phyloP scores from a whole-genome alignment of 2,888 invertebrate genomes.

The Andrena haemorrhoa region DNA sequence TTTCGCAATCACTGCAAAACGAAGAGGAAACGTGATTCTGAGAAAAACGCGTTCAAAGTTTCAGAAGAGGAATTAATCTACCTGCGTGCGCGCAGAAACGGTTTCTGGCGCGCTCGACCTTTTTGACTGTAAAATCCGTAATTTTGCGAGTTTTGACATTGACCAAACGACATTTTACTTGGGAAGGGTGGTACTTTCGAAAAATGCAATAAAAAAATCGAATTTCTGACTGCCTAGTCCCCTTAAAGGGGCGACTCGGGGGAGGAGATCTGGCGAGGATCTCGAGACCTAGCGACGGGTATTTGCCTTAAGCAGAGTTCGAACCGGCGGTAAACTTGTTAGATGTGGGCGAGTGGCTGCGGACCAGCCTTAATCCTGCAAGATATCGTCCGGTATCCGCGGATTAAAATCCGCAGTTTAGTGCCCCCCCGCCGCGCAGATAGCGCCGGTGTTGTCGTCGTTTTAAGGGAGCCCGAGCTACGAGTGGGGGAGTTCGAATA shows the following conservation, averaged over 20 bases:
- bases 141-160: too few species aligned
- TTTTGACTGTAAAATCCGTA: too few species aligned
- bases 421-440: constrained; percentile 66
- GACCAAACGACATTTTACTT: too few species aligned
- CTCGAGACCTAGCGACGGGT: constrained; percentile 50
- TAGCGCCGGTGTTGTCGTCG: constrained; percentile 67
- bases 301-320: constrained; percentile 74
- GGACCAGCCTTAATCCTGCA: constrained; percentile 78
- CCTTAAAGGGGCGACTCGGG: constrained; percentile 19
- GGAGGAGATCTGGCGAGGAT: constrained; percentile 49
- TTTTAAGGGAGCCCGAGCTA: constrained; percentile 61
- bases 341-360: constrained; percentile 64
- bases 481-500: constrained; percentile 69
- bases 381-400: constrained; percentile 81
- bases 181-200: too few species aligned
- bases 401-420: constrained; percentile 83
- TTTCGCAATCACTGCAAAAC: too few species aligned
- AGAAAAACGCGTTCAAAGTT: too few species aligned
- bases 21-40: too few species aligned
- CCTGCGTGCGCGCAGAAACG: too few species aligned
- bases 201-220: too few species aligned
- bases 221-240: too few species aligned
- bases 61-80: too few species aligned
- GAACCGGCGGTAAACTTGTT: constrained; percentile 73
- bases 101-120: too few species aligned